Evolutionary conservation across 2,113 vertebrate genomes (phyloP).

Genomic region (Cyanistes caeruleus): DNA sequence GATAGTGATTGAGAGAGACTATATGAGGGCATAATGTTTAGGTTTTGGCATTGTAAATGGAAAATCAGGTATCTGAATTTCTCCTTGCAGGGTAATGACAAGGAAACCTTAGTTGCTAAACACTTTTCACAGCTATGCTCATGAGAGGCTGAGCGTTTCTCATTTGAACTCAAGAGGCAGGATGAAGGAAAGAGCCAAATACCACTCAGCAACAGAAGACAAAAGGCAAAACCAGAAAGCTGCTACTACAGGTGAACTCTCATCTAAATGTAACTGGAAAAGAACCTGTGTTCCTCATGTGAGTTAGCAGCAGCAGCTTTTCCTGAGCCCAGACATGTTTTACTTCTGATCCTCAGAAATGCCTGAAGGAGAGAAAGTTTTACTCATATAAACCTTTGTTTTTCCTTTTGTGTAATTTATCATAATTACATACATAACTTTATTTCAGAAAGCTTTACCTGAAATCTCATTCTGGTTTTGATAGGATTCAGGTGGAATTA

Average conservation of each 20-base stretch:
- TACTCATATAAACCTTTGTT: neutral
- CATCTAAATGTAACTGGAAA: neutral
- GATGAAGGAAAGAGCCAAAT: neutral
- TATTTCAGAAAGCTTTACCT: neutral
- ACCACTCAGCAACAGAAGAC: neutral
- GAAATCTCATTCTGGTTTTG: neutral
- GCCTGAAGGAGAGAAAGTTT: neutral
- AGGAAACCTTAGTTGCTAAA: neutral
- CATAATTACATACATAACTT: neutral
- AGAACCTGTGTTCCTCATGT: neutral
- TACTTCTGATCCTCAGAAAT: neutral
- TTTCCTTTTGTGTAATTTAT: neutral
- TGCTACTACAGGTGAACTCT: neutral
- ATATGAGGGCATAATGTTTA: neutral
- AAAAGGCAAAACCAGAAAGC: neutral
- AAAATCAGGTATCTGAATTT: neutral
- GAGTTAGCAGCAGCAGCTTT: neutral
- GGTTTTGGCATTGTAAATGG: neutral
- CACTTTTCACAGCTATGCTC: neutral
- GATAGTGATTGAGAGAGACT: neutral
- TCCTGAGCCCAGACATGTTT: neutral
- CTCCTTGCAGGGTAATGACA: neutral
- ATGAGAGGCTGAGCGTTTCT: neutral
- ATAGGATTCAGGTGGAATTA: neutral
- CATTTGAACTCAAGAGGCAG: neutral